Percentiles rank a stretch among this genome's conserved stretches.
Conservation (phyloP, 2,888 invertebrate genomes). For the Malacosoma neustria region DNA sequence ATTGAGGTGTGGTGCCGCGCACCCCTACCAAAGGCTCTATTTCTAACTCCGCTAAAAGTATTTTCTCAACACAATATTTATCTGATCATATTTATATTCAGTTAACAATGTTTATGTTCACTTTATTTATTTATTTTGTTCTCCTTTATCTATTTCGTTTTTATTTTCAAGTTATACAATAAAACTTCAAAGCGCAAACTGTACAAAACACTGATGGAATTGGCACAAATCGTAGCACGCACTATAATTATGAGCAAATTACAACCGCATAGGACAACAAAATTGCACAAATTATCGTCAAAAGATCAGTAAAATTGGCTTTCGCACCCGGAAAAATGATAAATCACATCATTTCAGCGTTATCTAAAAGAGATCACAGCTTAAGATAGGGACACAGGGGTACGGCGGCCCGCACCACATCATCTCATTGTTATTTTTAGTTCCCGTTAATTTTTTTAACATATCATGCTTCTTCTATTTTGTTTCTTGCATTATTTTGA, state of each 20-base stretch:
- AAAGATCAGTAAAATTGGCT: conserved; percentile 12
- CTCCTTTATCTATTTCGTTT: conserved; percentile 15
- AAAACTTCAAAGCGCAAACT: conserved; percentile 13
- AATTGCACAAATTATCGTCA: conserved; percentile 24
- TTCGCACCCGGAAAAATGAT: conserved; percentile 3
- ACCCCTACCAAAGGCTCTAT: conserved; percentile 11
- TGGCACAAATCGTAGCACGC: conserved; percentile 44
- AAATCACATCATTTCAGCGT: background rate
- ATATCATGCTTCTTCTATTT: conserved; percentile 54
- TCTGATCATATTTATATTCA: conserved; percentile 8
- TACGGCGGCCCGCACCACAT: conserved; percentile 55
- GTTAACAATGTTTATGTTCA: conserved; percentile 5
- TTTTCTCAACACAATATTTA: conserved; percentile 4
- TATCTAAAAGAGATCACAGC: background rate
- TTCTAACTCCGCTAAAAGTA: conserved; percentile 7
- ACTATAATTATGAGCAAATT: conserved; percentile 32
- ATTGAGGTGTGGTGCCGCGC: conserved; percentile 42
- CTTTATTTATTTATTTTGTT: conserved; percentile 14
- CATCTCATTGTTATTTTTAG: conserved; percentile 33
- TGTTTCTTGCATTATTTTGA: conserved; percentile 44
- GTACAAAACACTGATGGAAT: conserved; percentile 43
- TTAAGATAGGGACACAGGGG: conserved; percentile 5
- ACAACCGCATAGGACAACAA: conserved; percentile 29
- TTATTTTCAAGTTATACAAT: conserved; percentile 15
- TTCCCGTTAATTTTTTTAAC: conserved; percentile 34